Evolutionary conservation across 2,797 vertebrate species (phyloP), one percentile per base, ranked within the genome.

Genomic region (Rhinophrynus dorsalis): DNA sequence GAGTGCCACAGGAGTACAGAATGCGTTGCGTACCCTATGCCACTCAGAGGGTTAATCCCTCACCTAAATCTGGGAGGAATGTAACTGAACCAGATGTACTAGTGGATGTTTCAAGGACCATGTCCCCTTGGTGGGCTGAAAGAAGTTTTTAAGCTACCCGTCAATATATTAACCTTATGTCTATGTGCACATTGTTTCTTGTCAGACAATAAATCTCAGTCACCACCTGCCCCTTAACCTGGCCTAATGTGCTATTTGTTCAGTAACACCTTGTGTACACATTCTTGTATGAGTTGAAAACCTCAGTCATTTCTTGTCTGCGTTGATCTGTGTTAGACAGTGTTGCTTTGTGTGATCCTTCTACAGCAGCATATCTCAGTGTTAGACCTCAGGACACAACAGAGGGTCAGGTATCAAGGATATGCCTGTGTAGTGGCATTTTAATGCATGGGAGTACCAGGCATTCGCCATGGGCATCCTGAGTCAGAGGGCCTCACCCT

Each of bases 141-240:
- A 50, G 17, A 68, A 27, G 30, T 20, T 33, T 68, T 37, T 4
- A 5, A 59, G 26, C 7, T 40, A 44, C 12, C 24, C 17, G 37
- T 15, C 56, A 30, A 40, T 52, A 51, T 6, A 30, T 55, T 58
- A 57, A 42, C 24, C 40, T 44, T 58, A 15, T 4, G 58, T 26
- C 24, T 40, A 35, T 35, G 6, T 47, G 13, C 23, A 30, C 47
- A 61, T 61, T 61, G 47, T 45, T 2, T 61, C 13, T 32, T 68
- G 56, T 51, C 67, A 68, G 56, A 32, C 18, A 7, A 38, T 52
- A 29, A 2, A 59, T 68, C 38, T 60, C 35, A 30, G 44, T 59
- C 26, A 68, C 10, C n/a, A 30, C 67, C 33, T 52, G 15, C 13
- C 57, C 44, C 6, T 12, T 13, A 40, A 54, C 42, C n/a, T 24